Conservation (phyloP, 2,113 vertebrate genomes). For the Regulus satrapa region DNA sequence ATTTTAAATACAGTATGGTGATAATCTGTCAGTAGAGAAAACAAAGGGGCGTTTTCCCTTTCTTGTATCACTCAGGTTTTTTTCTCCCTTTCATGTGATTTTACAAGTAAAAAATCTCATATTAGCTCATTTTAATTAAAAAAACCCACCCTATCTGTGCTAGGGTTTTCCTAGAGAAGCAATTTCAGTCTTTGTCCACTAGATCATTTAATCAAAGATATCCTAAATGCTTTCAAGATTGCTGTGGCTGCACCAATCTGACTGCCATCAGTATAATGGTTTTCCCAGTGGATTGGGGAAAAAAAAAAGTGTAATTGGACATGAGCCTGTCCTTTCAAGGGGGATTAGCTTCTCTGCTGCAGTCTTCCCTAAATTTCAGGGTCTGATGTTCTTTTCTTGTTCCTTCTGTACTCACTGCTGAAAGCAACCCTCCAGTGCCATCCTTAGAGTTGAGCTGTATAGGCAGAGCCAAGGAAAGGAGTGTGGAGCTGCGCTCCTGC, state of each 20-base stretch:
- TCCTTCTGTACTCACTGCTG: background rate
- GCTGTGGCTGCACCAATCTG: conserved; percentile 9
- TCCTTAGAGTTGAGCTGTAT: background rate
- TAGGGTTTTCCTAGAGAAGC: conserved; percentile 52
- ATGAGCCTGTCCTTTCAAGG: conserved; percentile 13
- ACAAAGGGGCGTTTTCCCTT: conserved; percentile 22
- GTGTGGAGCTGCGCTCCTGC: background rate
- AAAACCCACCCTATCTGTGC: conserved; percentile 26
- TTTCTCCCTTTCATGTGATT: conserved; percentile 49
- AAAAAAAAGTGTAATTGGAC: conserved; percentile 26
- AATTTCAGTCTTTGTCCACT: conserved; percentile 46
- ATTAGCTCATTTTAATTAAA: conserved; percentile 72
- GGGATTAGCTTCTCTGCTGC: background rate
- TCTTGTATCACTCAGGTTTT: background rate
- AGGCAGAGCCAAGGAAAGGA: background rate
- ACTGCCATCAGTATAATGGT: conserved; percentile 42
- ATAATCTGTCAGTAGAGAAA: conserved; percentile 7
- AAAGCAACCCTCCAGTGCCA: background rate
- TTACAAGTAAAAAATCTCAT: conserved; percentile 37
- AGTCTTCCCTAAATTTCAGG: background rate
- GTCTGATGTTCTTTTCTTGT: background rate
- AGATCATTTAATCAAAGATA: conserved; percentile 64
- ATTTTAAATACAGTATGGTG: conserved; percentile 2
- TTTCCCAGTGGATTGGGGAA: conserved; percentile 42
- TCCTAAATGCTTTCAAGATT: conserved; percentile 47